Base-by-base conservation (phyloP, 2,113 vertebrate genomes). In the Forbesichthys agassizii region DNA sequence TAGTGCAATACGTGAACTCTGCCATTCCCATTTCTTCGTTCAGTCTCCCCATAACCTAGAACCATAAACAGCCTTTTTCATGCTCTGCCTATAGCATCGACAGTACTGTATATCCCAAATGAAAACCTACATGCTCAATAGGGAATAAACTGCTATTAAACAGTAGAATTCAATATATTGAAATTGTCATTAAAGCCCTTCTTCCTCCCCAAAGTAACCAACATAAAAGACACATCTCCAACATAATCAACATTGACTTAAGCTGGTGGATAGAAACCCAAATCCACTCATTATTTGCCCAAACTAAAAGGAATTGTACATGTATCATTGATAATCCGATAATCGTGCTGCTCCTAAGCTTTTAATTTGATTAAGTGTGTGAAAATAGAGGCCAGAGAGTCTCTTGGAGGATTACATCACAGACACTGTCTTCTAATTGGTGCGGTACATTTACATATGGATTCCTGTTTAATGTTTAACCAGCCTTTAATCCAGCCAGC, bases 291-390 rank as follows among this genome's bases (percentile, higher is more conserved):
- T 95, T 95, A 95, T 96, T 97, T 95, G 92, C 93, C 93, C 90
- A 94, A 93, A 95, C 93, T 94, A 92, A 95, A 94, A 95, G 91
- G 95, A 88, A 87, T 84, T 77, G 85, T 84, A 85, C 83, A 80
- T 88, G 85, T 91, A 88, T 92, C 88, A 77, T 81, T 86, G 84
- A 94, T 95, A 96, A 95, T 94, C 92, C 90, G 82, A 95, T 96
- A 95, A 96, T 94, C 88, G 86, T 48, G 82, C 90, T 87, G 88
- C 77, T 80, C 67, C 94, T 96, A 95, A 96, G 96, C 95, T 95
- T 93, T 95, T 97, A 96, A 98, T 98, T 96, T 96, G 95, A 96
- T 96, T 96, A 97, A 94, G 93, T 91, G 88, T 93, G 90, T 89
- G 91, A 94, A 94, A 94, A 95, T 88, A 87, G 93, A 94, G 93